phyloP scores from a whole-genome alignment of 2,113 vertebrate species.

The Phoenicopterus ruber region DNA sequence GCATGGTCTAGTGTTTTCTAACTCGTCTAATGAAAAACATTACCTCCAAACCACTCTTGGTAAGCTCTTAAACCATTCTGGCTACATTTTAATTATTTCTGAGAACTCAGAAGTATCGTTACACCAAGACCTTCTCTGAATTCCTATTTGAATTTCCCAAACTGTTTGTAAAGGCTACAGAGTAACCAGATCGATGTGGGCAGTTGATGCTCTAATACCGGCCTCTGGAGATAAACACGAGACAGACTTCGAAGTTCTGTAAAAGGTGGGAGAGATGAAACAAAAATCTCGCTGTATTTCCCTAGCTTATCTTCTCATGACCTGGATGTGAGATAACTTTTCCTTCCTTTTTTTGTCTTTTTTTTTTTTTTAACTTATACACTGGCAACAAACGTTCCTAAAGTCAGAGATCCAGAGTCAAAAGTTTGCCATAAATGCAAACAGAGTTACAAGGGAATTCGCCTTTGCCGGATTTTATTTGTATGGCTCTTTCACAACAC shows the following conservation, averaged over 20 bases:
- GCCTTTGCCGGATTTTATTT: not conserved
- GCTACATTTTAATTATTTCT: not conserved
- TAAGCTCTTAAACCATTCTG: not conserved
- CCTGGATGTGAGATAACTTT: not conserved
- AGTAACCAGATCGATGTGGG: not conserved
- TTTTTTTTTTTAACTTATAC: not conserved
- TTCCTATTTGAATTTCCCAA: not conserved
- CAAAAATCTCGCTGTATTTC: not conserved
- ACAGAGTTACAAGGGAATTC: not conserved
- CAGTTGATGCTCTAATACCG: not conserved
- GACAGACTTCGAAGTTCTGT: not conserved
- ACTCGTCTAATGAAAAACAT: not conserved
- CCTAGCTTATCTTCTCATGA: not conserved
- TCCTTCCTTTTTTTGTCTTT: accelerated
- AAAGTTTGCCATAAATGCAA: not conserved
- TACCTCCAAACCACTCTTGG: not conserved
- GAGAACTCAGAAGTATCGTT: not conserved
- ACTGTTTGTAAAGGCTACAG: not conserved
- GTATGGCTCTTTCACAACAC: not conserved
- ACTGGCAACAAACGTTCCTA: not conserved
- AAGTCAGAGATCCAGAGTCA: not conserved
- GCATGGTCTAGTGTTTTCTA: not conserved
- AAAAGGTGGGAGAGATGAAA: not conserved
- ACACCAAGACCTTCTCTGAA: not conserved
- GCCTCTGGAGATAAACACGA: not conserved